Base-by-base conservation (phyloP, 1,140 invertebrate species). In the Stenopsyche tienmushanensis region DNA sequence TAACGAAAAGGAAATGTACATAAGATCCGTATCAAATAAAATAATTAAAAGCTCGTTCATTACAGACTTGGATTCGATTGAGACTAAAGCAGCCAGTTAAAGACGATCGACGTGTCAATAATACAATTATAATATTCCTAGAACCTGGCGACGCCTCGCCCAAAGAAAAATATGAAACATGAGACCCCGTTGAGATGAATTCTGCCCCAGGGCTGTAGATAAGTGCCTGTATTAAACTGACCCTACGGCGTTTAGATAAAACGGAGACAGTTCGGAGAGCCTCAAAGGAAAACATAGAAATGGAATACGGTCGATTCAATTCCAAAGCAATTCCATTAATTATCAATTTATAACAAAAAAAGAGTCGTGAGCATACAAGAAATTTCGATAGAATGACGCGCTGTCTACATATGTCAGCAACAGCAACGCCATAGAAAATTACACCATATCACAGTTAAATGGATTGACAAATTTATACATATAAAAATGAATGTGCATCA, bases 91-190 rank as follows among this genome's bases (percentile, higher is more conserved):
- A 29, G 15, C 39, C 44, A 62, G 25, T 17, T 62, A 26, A 5
- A 53, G 20, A 21, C 45, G 13, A 5, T 39, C 15, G 49, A 53
- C 62, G 62, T 41, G 53, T 53, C 9, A 44, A 49, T 63, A 50
- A 53, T 63, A 63, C 53, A 63, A 63, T 63, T 63, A 63, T 52
- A 63, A 63, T 63, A 63, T 63, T 54, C 50, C 26, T 1, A 42
- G 29, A 63, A 63, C 26, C 50, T 15, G 21, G 34, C 62, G 50
- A 52, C 49, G 58, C 15, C 44, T 29, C 18, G n/a, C n/a, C n/a
- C 21, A 26, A 29, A 26, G 52, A 62, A 47, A 34, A 49, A 62
- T 62, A 62, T 62, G 59, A 62, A 62, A 50, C 59, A 62, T 62
- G 39, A 62, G 26, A 34, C 44, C 20, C 25, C 42, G 59, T 54